Conservation (phyloP, 2,888 invertebrate species). For the Hirtodrosophila confusa region DNA sequence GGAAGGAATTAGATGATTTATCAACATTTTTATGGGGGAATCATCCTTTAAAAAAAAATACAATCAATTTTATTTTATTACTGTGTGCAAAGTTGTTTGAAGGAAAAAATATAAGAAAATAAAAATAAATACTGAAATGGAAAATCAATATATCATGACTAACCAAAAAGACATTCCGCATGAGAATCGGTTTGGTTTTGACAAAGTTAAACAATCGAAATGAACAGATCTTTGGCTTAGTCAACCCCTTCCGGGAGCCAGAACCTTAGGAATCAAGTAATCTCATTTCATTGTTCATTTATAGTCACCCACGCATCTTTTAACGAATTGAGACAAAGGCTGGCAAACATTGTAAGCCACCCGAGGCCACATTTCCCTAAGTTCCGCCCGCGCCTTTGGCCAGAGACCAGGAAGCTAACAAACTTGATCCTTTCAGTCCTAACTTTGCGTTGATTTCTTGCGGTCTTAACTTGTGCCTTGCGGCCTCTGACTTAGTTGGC, state of each 20-base stretch:
- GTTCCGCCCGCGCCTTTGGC: slow-evolving; percentile 30
- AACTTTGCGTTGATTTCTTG: slow-evolving; percentile 57
- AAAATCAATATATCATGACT: no score
- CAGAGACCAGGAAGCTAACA: slow-evolving; percentile 5
- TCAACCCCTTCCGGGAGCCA: slow-evolving; percentile 2
- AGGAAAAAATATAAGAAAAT: no score
- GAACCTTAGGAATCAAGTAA: slow-evolving; percentile 51
- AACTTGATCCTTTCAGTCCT: slow-evolving; percentile 51
- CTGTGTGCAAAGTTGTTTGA: no score
- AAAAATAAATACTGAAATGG: no score
- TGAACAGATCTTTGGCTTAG: slow-evolving; percentile 6
- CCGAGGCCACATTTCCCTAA: slow-evolving; percentile 34
- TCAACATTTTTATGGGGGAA: no score
- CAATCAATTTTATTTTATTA: no score
- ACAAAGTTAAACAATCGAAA: slow-evolving; percentile 17
- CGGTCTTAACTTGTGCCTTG: slow-evolving; percentile 16
- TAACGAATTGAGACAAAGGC: slow-evolving; percentile 13
- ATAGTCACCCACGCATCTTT: slow-evolving; percentile 22
- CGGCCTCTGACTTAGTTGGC: not conserved
- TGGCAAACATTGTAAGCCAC: slow-evolving; percentile 8
- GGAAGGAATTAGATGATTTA: no score
- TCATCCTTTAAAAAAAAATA: no score
- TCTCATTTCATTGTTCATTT: slow-evolving; percentile 29
- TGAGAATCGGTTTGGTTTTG: no score
- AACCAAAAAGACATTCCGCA: no score